Base-by-base conservation (phyloP, 2,113 vertebrate genomes). In the Chionodraco myersi region DNA sequence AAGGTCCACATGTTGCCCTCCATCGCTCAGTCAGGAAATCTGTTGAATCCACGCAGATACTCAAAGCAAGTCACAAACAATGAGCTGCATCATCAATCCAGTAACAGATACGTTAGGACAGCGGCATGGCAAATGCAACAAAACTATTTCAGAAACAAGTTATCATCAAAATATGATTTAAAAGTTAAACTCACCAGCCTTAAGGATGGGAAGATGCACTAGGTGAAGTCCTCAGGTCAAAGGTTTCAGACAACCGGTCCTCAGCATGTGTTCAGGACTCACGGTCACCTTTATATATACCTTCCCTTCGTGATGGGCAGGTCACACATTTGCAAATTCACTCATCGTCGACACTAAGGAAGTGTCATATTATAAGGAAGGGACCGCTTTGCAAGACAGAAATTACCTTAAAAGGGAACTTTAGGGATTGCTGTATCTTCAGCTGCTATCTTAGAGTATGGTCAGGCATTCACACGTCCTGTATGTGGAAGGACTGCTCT, bases 1-100 rank as follows among this genome's bases (percentile, higher is more conserved):
- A 63, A 41, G n/a, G 44, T 45, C 71, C 74, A 14, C 71, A 51
- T 30, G 65, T 26, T 69, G 10, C 26, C 30, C 58, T 69, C 63
- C 64, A 63, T 69, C 30, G 12, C n/a, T 63, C 30, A 14, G 45
- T 53, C 47, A 21, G 44, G 5, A 49, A 23, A 62, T 68, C 21
- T 13, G 2, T 23, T 54, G 44, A 54, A 36, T 48, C 51, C 10
- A 57, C 2, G 14, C 18, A 48, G 15, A 78, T 5, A 26, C 41
- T 41, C 36, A 41, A 41, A 41, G 26, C 10, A 41, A 63, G 48
- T 54, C 48, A 62, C 6, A 2, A 30, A 36, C 8, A 10, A 16
- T 13, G 4, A 65, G 21, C 51, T 47, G 49, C 2, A 3, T 56
- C 36, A 56, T 6, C 30, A 4, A 52, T 12, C 15, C 5, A 12